Evolutionary conservation across 2,113 vertebrate species (phyloP), one percentile per base, ranked within the genome.

Genomic region (Puntigrus tetrazona): DNA sequence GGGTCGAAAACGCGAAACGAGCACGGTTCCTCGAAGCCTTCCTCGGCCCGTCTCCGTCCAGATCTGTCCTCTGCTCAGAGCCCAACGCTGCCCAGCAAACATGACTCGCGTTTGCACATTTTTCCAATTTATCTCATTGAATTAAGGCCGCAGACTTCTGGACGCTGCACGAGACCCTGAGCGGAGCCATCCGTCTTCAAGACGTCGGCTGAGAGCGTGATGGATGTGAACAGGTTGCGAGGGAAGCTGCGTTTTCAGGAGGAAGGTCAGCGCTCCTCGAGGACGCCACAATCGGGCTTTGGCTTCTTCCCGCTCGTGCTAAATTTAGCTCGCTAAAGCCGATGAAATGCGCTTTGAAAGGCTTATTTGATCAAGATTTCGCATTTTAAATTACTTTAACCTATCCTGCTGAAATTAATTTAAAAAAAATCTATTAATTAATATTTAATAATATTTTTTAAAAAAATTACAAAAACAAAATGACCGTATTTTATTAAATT

Each of bases 71-170:
- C 91, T 91, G 92, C 86, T 92, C 88, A 91, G 41, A 88, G 87
- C 69, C 67, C 9, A 63, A 27, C 34, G 65, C 65, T 87, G 87
- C 57, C 78, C 34, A 1, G 65, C 11, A 14, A 86, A 88, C 86
- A 88, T 84, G 65, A 52, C 84, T 89, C 45, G 82, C 85, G 84
- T 87, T 88, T 91, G 83, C 87, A 90, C 85, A 90, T 90, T 89
- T 89, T 88, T 89, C 36, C 80, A 85, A 89, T 91, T 86, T 88
- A 83, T 89, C 85, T 86, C 83, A 90, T 84, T 91, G 90, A 92
- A 91, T 91, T 90, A 90, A 81, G 85, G 63, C 79, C 85, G 84
- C 87, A 91, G 90, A 90, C 89, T 89, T 29, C 61, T 87, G 91
- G 91, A 91, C 82, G 88, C 88, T 88, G 78, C 87, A 86, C 75